These are phyloP conservation scores for Anthopleura sola DNA, from an alignment of 64 coral and sea anemone species.

Conservation along the genomic window DNA sequence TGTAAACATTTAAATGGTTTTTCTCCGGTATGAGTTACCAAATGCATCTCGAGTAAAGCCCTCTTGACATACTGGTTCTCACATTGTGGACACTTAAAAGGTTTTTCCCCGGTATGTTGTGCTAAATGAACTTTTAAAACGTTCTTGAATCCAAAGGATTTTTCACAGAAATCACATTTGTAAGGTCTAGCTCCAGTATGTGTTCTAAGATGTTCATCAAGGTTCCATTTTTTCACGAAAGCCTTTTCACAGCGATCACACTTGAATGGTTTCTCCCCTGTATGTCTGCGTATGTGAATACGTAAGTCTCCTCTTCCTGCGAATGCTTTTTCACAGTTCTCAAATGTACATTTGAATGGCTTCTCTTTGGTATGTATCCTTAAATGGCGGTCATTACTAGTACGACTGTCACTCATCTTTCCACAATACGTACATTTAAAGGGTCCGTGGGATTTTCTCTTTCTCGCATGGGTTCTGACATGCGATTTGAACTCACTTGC, in stretches of 20 bases:
- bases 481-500: neutral
- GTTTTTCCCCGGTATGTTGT: constrained; percentile 29
- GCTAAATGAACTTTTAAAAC: constrained; percentile 19
- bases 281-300: constrained; percentile 8
- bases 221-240: neutral
- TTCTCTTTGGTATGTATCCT: neutral
- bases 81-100: constrained; percentile 28
- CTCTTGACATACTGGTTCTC: neutral
- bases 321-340: neutral
- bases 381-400: neutral
- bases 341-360: constrained; percentile 21
- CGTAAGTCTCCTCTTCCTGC: neutral
- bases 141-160: neutral
- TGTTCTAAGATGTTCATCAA: neutral
- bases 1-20: constrained; percentile 37
- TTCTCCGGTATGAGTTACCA: constrained; percentile 38
- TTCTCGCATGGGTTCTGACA: neutral
- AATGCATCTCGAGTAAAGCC: neutral
- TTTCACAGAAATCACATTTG: constrained; percentile 29
- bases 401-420: neutral
- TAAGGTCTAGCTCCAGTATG: constrained; percentile 21
- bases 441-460: neutral
- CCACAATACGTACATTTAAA: neutral
- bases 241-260: constrained; percentile 22
- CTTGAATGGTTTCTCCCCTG: constrained; percentile 12